Conservation (phyloP, 2,888 invertebrate species). For the Pollenia griseotomentosa region DNA sequence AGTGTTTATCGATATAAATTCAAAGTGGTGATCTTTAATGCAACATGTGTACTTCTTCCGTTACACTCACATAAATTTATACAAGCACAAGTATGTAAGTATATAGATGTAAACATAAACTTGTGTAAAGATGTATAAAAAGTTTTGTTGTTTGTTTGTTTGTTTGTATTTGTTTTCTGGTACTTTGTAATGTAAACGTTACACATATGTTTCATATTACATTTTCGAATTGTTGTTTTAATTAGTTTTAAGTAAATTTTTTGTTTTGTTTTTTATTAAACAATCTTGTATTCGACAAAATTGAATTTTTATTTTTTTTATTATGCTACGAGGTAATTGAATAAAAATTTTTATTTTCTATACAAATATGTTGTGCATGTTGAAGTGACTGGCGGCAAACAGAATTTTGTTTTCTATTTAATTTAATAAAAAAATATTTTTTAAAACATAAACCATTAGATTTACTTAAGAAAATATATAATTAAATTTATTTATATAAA, state of each 20-base stretch:
- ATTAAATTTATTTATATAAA: too few relatives aligned
- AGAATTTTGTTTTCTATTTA: too few relatives aligned
- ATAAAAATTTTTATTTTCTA: not conserved
- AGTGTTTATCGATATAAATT: slow-evolving; percentile 48
- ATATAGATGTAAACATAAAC: not conserved
- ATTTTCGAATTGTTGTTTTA: slow-evolving; percentile 60
- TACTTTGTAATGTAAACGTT: slow-evolving; percentile 36
- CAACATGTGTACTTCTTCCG: slow-evolving; percentile 11
- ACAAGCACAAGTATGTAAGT: not conserved
- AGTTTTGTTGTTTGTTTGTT: slow-evolving; percentile 14
- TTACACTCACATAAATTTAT: not conserved
- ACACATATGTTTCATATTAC: slow-evolving; percentile 56
- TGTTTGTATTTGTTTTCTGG: slow-evolving; percentile 13
- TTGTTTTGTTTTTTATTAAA: not conserved
- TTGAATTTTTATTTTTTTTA: slow-evolving; percentile 4
- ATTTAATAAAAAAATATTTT: too few relatives aligned
- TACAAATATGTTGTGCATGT: not conserved
- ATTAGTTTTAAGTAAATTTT: slow-evolving; percentile 42
- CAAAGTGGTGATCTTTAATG: slow-evolving; percentile 3
- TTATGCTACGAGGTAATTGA: not conserved
- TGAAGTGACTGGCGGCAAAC: not conserved
- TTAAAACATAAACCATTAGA: too few relatives aligned
- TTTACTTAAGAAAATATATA: too few relatives aligned
- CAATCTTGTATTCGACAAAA: slow-evolving; percentile 7
- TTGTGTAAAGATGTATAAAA: not conserved